A percentile compares a stretch with the other conserved stretches of the same genome.
Evolutionary conservation across 2,888 invertebrate genomes (phyloP).

Genomic region (Vanessa cardui): DNA sequence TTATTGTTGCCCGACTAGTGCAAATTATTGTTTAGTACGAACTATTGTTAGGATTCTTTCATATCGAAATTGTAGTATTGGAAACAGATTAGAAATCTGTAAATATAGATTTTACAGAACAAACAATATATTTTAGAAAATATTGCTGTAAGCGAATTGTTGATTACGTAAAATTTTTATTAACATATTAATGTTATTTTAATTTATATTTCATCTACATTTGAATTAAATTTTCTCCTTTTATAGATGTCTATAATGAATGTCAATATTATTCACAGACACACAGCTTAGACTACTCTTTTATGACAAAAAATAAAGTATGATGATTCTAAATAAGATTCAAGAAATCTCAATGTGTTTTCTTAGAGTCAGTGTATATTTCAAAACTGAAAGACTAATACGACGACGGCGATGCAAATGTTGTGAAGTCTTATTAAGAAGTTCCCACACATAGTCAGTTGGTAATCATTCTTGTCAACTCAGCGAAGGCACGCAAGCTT

Average conservation of each 20-base stretch:
- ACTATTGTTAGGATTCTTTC: background rate
- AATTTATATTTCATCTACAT: too few species aligned
- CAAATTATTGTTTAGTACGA: constrained; percentile 19
- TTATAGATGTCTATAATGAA: too few species aligned
- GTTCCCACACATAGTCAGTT: constrained; percentile 60
- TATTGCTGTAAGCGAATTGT: background rate
- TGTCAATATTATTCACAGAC: too few species aligned
- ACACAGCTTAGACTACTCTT: too few species aligned
- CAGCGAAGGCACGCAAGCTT: constrained; percentile 49
- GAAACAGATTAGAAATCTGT: constrained; percentile 3
- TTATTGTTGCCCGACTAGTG: constrained; percentile 27
- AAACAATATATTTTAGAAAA: background rate
- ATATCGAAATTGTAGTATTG: background rate
- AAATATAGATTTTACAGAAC: background rate
- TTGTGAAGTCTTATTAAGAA: constrained; percentile 77
- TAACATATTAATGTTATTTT: background rate
- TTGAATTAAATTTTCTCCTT: too few species aligned
- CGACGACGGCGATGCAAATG: constrained; percentile 65
- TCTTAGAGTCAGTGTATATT: constrained; percentile 40
- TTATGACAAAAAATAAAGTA: too few species aligned
- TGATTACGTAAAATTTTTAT: background rate
- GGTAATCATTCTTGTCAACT: constrained; percentile 77
- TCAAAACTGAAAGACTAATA: constrained; percentile 41
- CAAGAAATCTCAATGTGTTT: too few species aligned
- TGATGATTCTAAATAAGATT: too few species aligned